Evolutionary conservation across 2,888 invertebrate species (phyloP), one percentile per base, ranked within the genome.

Genomic region (Apocheima hispidaria): DNA sequence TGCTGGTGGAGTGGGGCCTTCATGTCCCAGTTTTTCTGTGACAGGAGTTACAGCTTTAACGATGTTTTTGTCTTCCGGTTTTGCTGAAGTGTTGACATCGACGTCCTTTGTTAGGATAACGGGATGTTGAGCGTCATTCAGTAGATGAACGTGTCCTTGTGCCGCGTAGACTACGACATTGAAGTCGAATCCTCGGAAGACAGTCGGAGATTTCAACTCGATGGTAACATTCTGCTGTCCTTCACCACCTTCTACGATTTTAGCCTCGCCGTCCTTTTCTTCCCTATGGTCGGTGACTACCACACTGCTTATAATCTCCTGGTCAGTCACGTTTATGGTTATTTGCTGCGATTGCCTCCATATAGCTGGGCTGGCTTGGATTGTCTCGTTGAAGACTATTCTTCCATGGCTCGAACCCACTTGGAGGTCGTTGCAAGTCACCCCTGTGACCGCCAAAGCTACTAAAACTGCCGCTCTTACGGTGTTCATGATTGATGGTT

Each of bases 131-230:
- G 26, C 16, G 12, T 41, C 41, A 9, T 6, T 28, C 4, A 20
- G 40, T 9, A 16, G 33, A 21, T 36, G 46, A 12, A 49, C 69
- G 20, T 12, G 0, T 0, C 38, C 38, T 20, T 38, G 38, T 5
- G 26, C 23, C 5, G 83, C 77, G 51, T 79, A 91, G 0, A 87
- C 87, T 74, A 87, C 76, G 1, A 92, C 73, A 23, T 80, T 78
- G 65, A 91, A 92, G 21, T 85, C 80, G 51, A 81, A 86, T 50
- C 92, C 92, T 70, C 90, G 77, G 28, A 92, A 78, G 1, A 84
- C 78, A 7, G 90, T 82, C 0, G 92, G 92, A 40, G 92, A 90
- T 69, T 88, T 86, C 1, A 92, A 69, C 69, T 90, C 83, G 9
- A 92, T 72, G 0, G 88, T 89, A 4, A 90, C 87, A 54, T 82